These are phyloP conservation scores for Chloropsis hardwickii DNA, from an alignment of 2,113 vertebrate species.

Conservation along the genomic window DNA sequence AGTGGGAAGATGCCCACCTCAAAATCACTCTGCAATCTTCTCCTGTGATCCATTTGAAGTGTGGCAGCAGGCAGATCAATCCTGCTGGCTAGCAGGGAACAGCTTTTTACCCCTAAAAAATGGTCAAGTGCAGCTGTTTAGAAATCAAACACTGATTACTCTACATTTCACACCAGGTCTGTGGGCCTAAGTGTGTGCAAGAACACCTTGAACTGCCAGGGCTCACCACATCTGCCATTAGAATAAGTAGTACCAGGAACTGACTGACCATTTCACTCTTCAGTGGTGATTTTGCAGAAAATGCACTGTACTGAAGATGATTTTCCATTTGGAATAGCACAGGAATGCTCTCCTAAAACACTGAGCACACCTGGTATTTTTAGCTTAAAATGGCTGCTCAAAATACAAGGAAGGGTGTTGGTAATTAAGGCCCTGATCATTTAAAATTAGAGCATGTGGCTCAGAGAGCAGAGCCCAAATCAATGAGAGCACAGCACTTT, in stretches of 20 bases:
- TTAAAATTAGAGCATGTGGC: background rate
- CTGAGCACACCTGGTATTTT: background rate
- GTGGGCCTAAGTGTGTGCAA: background rate
- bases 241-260: too few species aligned
- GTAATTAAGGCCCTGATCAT: background rate
- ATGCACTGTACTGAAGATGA: background rate
- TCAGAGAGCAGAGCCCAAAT: background rate
- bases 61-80: background rate
- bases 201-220: background rate
- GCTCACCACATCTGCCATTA: background rate
- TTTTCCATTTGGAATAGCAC: background rate
- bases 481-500: background rate
- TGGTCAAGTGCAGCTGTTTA: background rate
- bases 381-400: background rate
- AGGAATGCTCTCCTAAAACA: background rate
- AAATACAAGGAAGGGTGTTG: background rate
- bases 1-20: background rate
- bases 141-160: background rate
- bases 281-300: background rate
- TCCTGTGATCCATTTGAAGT: rapidly evolving
- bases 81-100: background rate
- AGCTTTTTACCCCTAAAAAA: background rate
- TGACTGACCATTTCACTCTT: background rate
- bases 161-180: background rate
- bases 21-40: background rate